Evolutionary conservation across 2,888 invertebrate species (phyloP), one percentile per base, ranked within the genome.

Genomic region (Melanargia galathea): DNA sequence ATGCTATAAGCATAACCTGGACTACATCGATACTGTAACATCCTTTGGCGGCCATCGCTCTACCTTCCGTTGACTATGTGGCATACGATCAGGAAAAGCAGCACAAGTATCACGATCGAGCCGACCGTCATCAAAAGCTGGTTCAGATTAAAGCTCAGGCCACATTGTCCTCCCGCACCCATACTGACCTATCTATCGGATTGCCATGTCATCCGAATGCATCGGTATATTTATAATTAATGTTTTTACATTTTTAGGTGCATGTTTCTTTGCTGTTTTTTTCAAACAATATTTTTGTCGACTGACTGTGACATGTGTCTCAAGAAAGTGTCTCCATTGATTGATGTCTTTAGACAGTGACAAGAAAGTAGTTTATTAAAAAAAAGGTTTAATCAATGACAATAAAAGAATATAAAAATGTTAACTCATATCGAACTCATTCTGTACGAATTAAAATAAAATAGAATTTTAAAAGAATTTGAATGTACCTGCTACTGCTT

Each of bases 41-140:
- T 0, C 61, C 18, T 16, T 58, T 61, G 30, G 59, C 65, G 49
- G 64, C 70, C 71, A 71, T 70, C 30, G 8, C 60, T 52, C 56
- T 64, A 78, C 18, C 74, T 73, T 20, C 83, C 84, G 38, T 80
- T 83, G 0, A 86, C 84, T 0, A 89, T 80, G 43, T 83, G 84
- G 66, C 87, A 87, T 1, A 90, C 84, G 2, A 88, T 74, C 2
- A 87, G 66, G 57, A 86, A 87, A 0, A 89, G 68, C 0, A 88
- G 71, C 0, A 87, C 75, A 0, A 90, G 65, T 1, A 88, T 83
- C 0, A 86, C 80, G 1, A 89, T 52, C 1, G 88, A 84, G 0
- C 87, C 87, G 0, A 86, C 71, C 0, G 86, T 77, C 76, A 86
- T 85, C 0, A 89, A 73, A 4, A 88, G 72, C 55, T 89, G 87